phyloP scores from a whole-genome alignment of 1,140 invertebrate genomes.

The Rhagoletis zephyria region DNA sequence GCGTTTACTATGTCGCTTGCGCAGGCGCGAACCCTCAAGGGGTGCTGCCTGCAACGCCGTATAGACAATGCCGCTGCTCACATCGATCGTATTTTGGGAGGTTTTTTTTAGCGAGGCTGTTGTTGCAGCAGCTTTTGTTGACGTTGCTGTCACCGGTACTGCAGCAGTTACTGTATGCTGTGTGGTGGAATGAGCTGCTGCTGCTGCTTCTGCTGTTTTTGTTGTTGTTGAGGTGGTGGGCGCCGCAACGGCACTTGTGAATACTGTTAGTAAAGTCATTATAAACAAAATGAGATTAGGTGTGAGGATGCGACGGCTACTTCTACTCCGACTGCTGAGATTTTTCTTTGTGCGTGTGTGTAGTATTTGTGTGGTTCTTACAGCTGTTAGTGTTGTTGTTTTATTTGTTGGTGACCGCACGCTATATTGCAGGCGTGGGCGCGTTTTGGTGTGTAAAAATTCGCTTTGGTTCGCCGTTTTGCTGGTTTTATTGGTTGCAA shows the following conservation, averaged over 20 bases:
- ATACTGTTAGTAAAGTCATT: constrained; percentile 9
- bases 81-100: not conserved
- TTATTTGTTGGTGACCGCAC: constrained; percentile 44
- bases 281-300: constrained; percentile 4
- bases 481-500: constrained; percentile 56
- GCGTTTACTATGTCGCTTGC: constrained; percentile 69
- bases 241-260: not conserved
- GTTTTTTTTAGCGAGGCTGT: not conserved
- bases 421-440: constrained; percentile 55
- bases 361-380: constrained; percentile 36
- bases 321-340: not conserved
- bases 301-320: not conserved
- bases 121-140: constrained; percentile 21
- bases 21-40: constrained; percentile 44
- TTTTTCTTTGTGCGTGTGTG: not conserved
- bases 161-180: not conserved
- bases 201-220: constrained; percentile 12
- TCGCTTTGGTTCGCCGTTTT: constrained; percentile 58
- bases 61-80: not conserved
- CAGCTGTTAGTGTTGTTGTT: not conserved
- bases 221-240: not conserved
- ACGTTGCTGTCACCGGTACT: not conserved
- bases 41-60: not conserved
- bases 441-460: constrained; percentile 54
- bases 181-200: constrained; percentile 9